Evolutionary conservation across 2,797 vertebrate species (phyloP).

Genomic region (Coregonus sp.): DNA sequence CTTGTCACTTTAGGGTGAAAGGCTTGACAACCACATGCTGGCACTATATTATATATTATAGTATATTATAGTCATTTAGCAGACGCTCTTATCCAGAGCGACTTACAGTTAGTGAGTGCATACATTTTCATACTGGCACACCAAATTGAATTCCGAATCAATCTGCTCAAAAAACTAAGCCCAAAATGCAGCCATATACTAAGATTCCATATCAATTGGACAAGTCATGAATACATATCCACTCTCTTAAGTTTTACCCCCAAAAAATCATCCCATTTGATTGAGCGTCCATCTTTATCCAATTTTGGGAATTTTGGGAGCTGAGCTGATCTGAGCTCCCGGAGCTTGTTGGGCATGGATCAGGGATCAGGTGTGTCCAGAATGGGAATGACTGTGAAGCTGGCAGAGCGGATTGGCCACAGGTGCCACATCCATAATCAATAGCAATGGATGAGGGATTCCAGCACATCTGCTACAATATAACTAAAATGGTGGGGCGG

Average conservation of each 20-base stretch:
- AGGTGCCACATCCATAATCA: conserved; percentile 27
- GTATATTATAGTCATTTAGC: no score
- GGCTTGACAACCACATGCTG: not conserved
- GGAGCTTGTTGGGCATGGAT: not conserved
- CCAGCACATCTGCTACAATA: conserved; percentile 2
- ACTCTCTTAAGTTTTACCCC: not conserved
- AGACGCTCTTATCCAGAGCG: no score
- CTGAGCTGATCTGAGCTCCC: not conserved
- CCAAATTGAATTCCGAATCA: not conserved
- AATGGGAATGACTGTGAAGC: conserved; percentile 13
- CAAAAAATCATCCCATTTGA: not conserved
- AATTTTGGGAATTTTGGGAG: not conserved
- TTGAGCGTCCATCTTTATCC: conserved; percentile 1
- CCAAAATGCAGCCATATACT: conserved; percentile 3
- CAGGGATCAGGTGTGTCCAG: not conserved
- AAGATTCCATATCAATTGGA: not conserved
- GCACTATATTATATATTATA: no score
- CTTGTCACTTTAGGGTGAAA: not conserved
- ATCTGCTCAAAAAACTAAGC: not conserved
- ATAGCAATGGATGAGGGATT: conserved; percentile 7
- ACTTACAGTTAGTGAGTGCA: no score
- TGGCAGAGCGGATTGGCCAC: conserved; percentile 4
- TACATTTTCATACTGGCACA: not conserved
- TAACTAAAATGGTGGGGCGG: not conserved
- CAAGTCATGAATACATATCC: not conserved